A percentile compares a stretch with the other conserved stretches of the same genome.
These are phyloP conservation scores for Cephus nigrinus DNA, from an alignment of 2,888 invertebrate genomes.

Conservation along the genomic window DNA sequence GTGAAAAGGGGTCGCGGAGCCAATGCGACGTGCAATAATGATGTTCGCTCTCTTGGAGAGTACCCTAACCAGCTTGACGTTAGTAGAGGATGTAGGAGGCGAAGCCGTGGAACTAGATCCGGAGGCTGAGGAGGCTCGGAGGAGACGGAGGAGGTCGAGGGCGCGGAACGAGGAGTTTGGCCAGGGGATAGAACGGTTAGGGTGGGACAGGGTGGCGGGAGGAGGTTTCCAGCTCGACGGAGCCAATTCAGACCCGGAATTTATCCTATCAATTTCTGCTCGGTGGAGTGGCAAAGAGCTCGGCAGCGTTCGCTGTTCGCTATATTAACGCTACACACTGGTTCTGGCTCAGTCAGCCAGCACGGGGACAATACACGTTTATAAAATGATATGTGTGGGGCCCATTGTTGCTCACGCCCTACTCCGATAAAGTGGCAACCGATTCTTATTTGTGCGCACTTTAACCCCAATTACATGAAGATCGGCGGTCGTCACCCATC, in stretches of 20 bases:
- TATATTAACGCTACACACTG: slow-evolving; percentile 64
- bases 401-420: slow-evolving; percentile 51
- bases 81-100: slow-evolving; percentile 19
- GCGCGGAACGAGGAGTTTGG: slow-evolving; percentile 18
- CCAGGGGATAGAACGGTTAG: slow-evolving; percentile 25
- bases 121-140: slow-evolving; percentile 20
- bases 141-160: slow-evolving; percentile 22
- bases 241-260: slow-evolving; percentile 74
- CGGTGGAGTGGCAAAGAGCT: slow-evolving; percentile 73
- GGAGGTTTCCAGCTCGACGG: slow-evolving; percentile 70
- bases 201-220: slow-evolving; percentile 32
- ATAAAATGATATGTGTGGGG: slow-evolving; percentile 47
- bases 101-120: slow-evolving; percentile 15
- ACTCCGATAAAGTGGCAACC: slow-evolving; percentile 48
- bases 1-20: slow-evolving; percentile 22
- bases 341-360: slow-evolving; percentile 48
- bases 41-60: slow-evolving; percentile 18
- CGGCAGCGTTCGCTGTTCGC: slow-evolving; percentile 66
- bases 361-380: slow-evolving; percentile 48
- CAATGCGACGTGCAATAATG: slow-evolving; percentile 19
- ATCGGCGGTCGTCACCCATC: slow-evolving; percentile 5
- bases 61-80: slow-evolving; percentile 11
- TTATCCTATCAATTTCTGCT: slow-evolving; percentile 75
- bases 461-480: slow-evolving; percentile 43
- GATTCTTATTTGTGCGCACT: slow-evolving; percentile 48